Conservation (phyloP, 2,113 vertebrate species). For the Neotragus moschatus region DNA sequence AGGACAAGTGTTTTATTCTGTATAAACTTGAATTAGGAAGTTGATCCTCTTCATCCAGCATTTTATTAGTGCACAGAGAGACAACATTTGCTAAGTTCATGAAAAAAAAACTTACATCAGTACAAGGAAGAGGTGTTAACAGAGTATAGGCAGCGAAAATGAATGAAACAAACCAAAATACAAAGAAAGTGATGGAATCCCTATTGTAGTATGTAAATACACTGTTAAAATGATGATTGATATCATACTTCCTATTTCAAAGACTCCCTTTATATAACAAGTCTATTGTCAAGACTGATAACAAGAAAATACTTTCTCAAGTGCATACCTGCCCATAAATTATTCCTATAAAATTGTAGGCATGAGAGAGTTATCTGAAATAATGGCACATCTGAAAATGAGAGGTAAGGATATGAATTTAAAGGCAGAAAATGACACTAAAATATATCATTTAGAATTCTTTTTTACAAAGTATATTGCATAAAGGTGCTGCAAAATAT, state of each 20-base stretch:
- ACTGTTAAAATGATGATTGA: conserved; percentile 3
- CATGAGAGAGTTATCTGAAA: conserved; percentile 32
- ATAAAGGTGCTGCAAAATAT: not conserved
- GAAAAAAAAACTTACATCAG: conserved; percentile 64
- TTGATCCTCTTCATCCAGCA: conserved; percentile 16
- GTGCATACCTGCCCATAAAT: not conserved
- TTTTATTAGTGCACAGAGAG: conserved; percentile 59
- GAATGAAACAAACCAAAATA: not conserved
- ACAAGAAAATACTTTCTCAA: conserved; percentile 33
- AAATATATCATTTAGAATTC: not conserved
- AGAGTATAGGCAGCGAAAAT: conserved; percentile 14
- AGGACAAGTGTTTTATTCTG: conserved; percentile 38
- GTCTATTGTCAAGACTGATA: conserved; percentile 16
- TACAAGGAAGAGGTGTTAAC: conserved; percentile 41
- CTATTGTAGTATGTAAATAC: not conserved
- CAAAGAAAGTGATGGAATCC: not conserved
- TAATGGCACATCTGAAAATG: not conserved
- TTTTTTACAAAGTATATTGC: not conserved
- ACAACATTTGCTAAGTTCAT: conserved; percentile 49
- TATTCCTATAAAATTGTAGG: conserved; percentile 50
- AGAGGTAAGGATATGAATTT: not conserved
- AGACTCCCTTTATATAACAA: not conserved
- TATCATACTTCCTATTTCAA: conserved; percentile 29
- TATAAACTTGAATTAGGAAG: conserved; percentile 56
- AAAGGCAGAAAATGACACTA: not conserved